Evolutionary conservation across 2,888 invertebrate species (phyloP).

Genomic region (Craniophora ligustri): DNA sequence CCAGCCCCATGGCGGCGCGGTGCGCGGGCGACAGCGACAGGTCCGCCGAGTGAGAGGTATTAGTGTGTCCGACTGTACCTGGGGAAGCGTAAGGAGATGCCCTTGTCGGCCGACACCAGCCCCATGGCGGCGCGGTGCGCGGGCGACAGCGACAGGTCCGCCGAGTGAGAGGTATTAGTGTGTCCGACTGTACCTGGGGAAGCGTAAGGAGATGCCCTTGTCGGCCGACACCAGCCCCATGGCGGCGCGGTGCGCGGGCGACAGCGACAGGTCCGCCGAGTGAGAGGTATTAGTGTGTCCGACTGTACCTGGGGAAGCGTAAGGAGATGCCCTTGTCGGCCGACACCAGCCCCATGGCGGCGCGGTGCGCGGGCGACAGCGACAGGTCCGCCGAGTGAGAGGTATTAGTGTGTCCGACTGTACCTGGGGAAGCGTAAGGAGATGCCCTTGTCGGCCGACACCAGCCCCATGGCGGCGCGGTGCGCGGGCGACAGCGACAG

Average conservation of each 20-base stretch:
- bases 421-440: slow-evolving; percentile 96
- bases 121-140: slow-evolving; percentile 96
- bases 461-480: slow-evolving; percentile 87
- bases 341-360: slow-evolving; percentile 96
- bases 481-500: slow-evolving; percentile 98
- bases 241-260: slow-evolving; percentile 95
- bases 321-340: slow-evolving; percentile 95
- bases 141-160: no score
- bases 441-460: neutral
- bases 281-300: no score
- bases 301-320: slow-evolving; percentile 90
- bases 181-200: slow-evolving; percentile 95
- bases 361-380: slow-evolving; percentile 95
- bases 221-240: slow-evolving; percentile 95
- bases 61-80: neutral
- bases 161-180: no score
- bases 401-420: no score
- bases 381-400: no score
- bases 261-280: slow-evolving; percentile 98
- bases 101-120: slow-evolving; percentile 92
- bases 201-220: slow-evolving; percentile 97
- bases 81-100: slow-evolving; percentile 11
- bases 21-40: neutral
- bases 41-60: no score
- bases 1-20: neutral